Evolutionary conservation across 2,113 vertebrate genomes (phyloP), one percentile per base, ranked within the genome.

Genomic region (Tursiops truncatus): DNA sequence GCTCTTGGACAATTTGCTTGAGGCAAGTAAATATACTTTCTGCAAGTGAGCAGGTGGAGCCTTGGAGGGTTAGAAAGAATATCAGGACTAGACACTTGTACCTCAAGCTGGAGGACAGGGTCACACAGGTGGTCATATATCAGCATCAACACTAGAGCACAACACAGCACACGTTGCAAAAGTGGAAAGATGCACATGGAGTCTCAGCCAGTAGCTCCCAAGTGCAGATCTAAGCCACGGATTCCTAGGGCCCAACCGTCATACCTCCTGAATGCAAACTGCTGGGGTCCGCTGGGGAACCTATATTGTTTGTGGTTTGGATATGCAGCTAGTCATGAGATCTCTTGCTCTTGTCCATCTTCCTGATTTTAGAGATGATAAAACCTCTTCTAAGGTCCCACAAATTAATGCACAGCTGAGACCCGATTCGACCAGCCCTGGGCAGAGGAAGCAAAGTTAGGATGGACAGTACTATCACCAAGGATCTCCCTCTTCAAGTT

Each of bases 71-170:
- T 53, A 38, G 60, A 87, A 89, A 38, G 58, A 33, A 56, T 20
- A 33, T 50, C 12, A 86, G 36, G 15, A 73, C 3, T 31, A 58
- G 38, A 73, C 31, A 33, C 63, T 26, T 7, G 56, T 41, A n/a
- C 38, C 38, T 76, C 47, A 83, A 68, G 38, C 79, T 70, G 20
- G 50, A 89, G 38, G 23, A 41, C 8, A 36, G 9, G 41, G 20
- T 82, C 70, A 50, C 33, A 10, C 38, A 25, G 67, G 58, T 2
- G 25, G n/a, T 62, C 33, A 20, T 1, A 15, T 8, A 18, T n/a
- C 5, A 6, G 44, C 15, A 18, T 80, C 44, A 25, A 23, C 0
- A 3, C 2, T 0, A 3, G 28, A 53, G 21, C n/a, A 21, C 23
- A 50, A 21, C 71, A 56, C 9, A 14, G 76, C 23, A n/a, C 5